A percentile compares a stretch with the other conserved stretches of the same genome.
Conservation (phyloP, 30 jellyfish, hydroid and myxozoan genomes). For the Cassiopea andromeda region DNA sequence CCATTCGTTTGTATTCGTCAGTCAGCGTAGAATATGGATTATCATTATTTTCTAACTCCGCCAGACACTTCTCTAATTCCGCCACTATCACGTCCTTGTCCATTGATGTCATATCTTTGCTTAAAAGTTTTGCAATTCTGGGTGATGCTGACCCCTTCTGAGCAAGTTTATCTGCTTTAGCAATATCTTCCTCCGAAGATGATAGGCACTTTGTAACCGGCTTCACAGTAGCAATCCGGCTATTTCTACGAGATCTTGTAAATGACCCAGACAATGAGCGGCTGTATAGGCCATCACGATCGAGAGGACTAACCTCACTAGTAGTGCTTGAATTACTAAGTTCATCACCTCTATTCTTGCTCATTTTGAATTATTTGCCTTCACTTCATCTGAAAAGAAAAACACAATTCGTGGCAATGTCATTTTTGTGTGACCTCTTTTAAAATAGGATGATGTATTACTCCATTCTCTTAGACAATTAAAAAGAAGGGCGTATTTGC, state of each 20-base stretch:
- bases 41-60: slow-evolving; percentile 82
- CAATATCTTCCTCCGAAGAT: slow-evolving; percentile 81
- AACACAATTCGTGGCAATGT: too few species aligned
- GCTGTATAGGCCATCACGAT: slow-evolving; percentile 9
- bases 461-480: neutral
- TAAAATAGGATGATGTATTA: too few species aligned
- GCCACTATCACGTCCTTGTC: slow-evolving; percentile 70
- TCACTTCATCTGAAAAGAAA: slow-evolving; percentile 48
- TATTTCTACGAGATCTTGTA: slow-evolving; percentile 57
- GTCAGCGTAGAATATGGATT: slow-evolving; percentile 62
- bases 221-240: slow-evolving; percentile 93
- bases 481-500: neutral
- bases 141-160: slow-evolving; percentile 63
- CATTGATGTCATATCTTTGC: slow-evolving; percentile 59
- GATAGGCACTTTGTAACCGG: slow-evolving; percentile 88
- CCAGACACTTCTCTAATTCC: slow-evolving; percentile 90
- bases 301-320: slow-evolving; percentile 8
- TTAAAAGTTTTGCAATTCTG: slow-evolving; percentile 59
- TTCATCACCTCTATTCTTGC: slow-evolving; percentile 39
- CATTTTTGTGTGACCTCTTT: too few species aligned
- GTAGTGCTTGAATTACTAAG: slow-evolving; percentile 12
- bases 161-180: slow-evolving; percentile 38
- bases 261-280: slow-evolving; percentile 63
- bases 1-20: slow-evolving; percentile 79
- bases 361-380: slow-evolving; percentile 35